Evolutionary conservation across 2,888 invertebrate species (phyloP).

Genomic region (Ochropleura plecta): DNA sequence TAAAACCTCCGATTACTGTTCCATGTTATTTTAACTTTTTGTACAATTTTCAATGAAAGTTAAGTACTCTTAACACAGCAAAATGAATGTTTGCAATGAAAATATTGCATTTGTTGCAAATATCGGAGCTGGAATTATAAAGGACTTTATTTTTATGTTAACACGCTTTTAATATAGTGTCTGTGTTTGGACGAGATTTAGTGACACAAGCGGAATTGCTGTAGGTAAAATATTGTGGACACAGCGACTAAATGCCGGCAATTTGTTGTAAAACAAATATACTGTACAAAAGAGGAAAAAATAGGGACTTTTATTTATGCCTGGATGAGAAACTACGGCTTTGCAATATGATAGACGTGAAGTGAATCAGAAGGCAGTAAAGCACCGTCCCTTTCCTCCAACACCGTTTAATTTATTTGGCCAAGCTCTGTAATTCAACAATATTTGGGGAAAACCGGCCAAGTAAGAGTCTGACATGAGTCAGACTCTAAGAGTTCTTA

Average conservation of each 20-base stretch:
- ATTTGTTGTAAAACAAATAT: conserved; percentile 45
- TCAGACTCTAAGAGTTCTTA: too few relatives aligned
- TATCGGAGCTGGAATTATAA: conserved; percentile 12
- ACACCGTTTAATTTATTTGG: conserved; percentile 34
- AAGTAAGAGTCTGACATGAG: too few relatives aligned
- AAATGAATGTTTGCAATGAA: conserved; percentile 34
- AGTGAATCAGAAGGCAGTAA: conserved; percentile 30
- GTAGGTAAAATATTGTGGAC: conserved; percentile 42
- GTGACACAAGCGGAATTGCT: conserved; percentile 37
- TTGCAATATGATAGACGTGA: conserved; percentile 24
- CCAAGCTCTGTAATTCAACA: conserved; percentile 4
- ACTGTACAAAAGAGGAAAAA: conserved; percentile 22
- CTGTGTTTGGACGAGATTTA: conserved; percentile 50
- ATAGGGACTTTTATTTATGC: conserved; percentile 33
- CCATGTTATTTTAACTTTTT: conserved; percentile 47
- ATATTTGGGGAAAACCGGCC: conserved; percentile 4
- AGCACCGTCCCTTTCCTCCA: neutral
- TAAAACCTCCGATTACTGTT: conserved; percentile 58
- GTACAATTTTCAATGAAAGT: conserved; percentile 44
- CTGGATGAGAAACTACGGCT: conserved; percentile 33
- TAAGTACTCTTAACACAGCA: conserved; percentile 32
- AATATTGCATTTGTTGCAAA: conserved; percentile 28
- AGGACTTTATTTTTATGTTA: conserved; percentile 34
- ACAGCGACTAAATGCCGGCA: conserved; percentile 7
- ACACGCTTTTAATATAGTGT: conserved; percentile 48